Base-by-base conservation (phyloP, 1,140 invertebrate genomes). In the Apis laboriosa region DNA sequence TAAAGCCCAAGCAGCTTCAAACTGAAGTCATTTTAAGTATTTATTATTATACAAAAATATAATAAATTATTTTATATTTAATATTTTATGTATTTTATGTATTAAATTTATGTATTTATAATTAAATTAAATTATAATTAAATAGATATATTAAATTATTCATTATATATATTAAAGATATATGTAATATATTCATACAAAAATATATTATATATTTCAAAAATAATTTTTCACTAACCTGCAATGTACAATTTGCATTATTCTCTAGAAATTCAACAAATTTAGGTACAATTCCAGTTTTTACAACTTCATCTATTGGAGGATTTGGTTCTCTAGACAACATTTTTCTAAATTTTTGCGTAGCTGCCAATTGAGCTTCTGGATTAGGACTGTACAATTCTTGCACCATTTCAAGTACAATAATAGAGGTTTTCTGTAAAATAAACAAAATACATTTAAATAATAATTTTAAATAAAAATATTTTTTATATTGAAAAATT, bases 291-390 rank as follows among this genome's bases (percentile, higher is more conserved):
- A 99, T 99, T 89, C 98, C 98, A 77, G 98, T 98, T 89, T 97
- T 95, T 91, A 99, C 99, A n/a, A 99, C 99, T 95, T 99, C 98
- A 94, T 99, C 98, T 90, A 99, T 99, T 3, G 98, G 99, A 70
- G 99, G 99, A 95, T 99, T 99, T 13, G 99, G 99, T 94, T 99
- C 99, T 93, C 96, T 96, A 86, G 98, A 99, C 63, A 99, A 94
- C 70, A 99, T 95, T 95, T 99, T 99, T 83, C 99, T 96, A 94
- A 99, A 99, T 92, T 97, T 98, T 91, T 99, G 98, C 70, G 98
- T 99, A 21, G 98, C 98, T 90, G 95, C 94, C 71, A 99, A 95
- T 92, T 99, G 98, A 87, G 97, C 96, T 87, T 97, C 96, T 56
- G 97, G 94, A 93, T 97, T 96, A 73, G 96, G 95, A 93, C 97